Conservation (phyloP, 2,113 vertebrate species). For the Cyprinus carpio region DNA sequence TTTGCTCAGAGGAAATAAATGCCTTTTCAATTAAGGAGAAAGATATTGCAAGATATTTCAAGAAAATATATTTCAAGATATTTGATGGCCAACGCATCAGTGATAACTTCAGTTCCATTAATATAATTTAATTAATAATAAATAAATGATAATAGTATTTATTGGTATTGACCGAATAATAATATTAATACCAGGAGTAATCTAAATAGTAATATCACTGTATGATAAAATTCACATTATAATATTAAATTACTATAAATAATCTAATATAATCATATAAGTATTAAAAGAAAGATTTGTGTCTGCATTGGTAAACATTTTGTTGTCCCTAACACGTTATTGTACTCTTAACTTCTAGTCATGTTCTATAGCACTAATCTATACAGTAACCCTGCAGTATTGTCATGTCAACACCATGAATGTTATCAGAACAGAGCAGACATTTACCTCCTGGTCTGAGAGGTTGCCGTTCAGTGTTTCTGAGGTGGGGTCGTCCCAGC, state of each 20-base stretch:
- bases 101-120: neutral
- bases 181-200: neutral
- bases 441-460: conserved; percentile 84
- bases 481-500: conserved; percentile 81
- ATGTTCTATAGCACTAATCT: neutral
- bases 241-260: too few species aligned
- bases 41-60: neutral
- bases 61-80: neutral
- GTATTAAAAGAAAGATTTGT: neutral
- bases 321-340: neutral
- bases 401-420: neutral
- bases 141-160: neutral
- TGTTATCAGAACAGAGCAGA: neutral
- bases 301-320: neutral
- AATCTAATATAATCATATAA: neutral
- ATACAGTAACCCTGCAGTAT: neutral
- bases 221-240: too few species aligned
- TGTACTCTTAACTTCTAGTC: neutral
- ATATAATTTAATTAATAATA: neutral
- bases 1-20: neutral
- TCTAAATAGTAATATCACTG: neutral
- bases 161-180: neutral
- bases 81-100: neutral
- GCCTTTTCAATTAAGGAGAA: neutral
- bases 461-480: conserved; percentile 87